Evolutionary conservation across 2,113 vertebrate species (phyloP), one percentile per base, ranked within the genome.

Genomic region (Tringa solitaria): DNA sequence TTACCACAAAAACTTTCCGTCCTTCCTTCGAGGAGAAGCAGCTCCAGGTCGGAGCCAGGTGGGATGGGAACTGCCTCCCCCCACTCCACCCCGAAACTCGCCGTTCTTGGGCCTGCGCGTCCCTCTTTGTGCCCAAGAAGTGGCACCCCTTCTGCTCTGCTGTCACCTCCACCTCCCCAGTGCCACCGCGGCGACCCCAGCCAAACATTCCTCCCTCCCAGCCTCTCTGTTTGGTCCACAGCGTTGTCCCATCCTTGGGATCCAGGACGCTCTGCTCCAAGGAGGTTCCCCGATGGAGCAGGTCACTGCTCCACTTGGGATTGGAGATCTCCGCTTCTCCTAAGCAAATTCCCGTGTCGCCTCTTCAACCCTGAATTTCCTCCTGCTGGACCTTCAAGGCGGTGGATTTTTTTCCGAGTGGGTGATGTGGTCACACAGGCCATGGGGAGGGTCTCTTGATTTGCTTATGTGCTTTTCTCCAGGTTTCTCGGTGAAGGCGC

Each of bases 311-410:
- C n/a, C 46, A 24, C 24, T 63, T 1, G 2, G 28, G 41, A 37
- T 73, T 64, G 74, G 33, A 26, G 60, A 14, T 14, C 57, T 59
- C 30, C 43, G 26, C 9, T 80, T 76, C 79, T 59, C 30, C 4
- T 9, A 8, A 76, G 21, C 24, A 59, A n/a, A 10, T 53, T 39
- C 56, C 27, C 12, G 1, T n/a, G 10, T 45, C 8, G 5, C 21
- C 37, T 43, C 37, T 43, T 87, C 6, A 37, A 4, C 45, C 41
- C 21, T 32, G 35, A 60, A 35, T 81, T 90, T 77, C 19, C 21
- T 46, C 4, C 60, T 60, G 27, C 21, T 24, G 28, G 41, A 15
- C 54, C 22, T 80, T 61, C 14, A 18, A 6, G 0, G 0, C 2
- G 0, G 14, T 48, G 67, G 4, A 6, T 56, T 64, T 59, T 37